Percentiles rank a stretch among this genome's conserved stretches.
phyloP scores from a whole-genome alignment of 1,140 invertebrate genomes.

The Hetaerina americana region DNA sequence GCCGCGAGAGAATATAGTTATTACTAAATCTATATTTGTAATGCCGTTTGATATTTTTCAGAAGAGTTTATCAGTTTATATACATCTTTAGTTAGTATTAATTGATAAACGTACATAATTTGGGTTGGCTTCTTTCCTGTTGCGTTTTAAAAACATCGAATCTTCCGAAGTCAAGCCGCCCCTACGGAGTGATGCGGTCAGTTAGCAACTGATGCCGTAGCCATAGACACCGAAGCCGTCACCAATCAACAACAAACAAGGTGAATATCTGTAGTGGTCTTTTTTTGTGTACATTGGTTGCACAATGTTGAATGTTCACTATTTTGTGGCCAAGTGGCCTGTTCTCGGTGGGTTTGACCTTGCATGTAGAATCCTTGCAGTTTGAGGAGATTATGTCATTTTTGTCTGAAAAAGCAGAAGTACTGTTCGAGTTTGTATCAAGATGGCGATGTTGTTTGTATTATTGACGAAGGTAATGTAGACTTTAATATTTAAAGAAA shows the following conservation, averaged over 20 bases:
- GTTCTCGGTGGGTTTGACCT: conserved; percentile 1
- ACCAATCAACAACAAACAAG: conserved; percentile 15
- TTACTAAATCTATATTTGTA: background rate
- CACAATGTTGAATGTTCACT: conserved; percentile 4
- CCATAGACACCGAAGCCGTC: conserved; percentile 15
- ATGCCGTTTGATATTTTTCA: background rate
- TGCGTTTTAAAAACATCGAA: background rate
- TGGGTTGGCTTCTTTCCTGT: background rate
- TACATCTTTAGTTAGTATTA: background rate
- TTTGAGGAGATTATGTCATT: background rate
- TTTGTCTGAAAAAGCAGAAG: background rate
- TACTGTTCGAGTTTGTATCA: conserved; percentile 12
- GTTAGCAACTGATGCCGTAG: conserved; percentile 17
- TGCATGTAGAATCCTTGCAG: background rate
- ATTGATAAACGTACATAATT: background rate
- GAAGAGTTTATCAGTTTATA: background rate
- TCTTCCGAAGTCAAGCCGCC: background rate
- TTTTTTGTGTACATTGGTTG: conserved; percentile 7
- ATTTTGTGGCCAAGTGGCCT: conserved; percentile 4
- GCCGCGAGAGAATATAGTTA: background rate
- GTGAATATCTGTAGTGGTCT: conserved; percentile 12
- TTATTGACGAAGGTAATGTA: background rate
- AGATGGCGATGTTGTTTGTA: conserved; percentile 15
- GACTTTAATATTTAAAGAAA: too few species aligned
- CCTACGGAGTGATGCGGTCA: conserved; percentile 9